Evolutionary conservation across 2,797 vertebrate species (phyloP).

Genomic region (Falco novaeseelandiae): DNA sequence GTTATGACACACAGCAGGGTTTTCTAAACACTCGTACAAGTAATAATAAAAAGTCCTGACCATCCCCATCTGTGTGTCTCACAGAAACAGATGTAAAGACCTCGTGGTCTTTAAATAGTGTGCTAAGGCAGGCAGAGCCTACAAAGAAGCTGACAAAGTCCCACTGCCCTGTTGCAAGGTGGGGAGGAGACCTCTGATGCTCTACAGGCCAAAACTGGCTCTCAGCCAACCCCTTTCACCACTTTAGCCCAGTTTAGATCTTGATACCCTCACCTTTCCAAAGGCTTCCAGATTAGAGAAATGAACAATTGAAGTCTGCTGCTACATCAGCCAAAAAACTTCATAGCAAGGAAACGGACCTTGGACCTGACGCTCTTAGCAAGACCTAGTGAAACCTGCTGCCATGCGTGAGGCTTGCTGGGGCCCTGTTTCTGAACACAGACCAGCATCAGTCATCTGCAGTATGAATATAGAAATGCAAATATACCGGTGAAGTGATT

Average conservation of each 20-base stretch:
- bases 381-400: neutral
- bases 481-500: neutral
- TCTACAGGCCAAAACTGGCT: neutral
- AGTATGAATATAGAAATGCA: neutral
- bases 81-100: neutral
- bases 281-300: neutral
- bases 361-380: neutral
- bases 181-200: neutral
- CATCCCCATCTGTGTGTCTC: neutral
- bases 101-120: neutral
- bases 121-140: neutral
- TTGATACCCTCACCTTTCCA: neutral
- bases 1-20: neutral
- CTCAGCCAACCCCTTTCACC: neutral
- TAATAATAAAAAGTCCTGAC: neutral
- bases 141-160: neutral
- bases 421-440: neutral
- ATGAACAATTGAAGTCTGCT: neutral
- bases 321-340: neutral
- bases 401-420: rapidly evolving
- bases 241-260: neutral
- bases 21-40: neutral
- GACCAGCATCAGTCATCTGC: neutral
- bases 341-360: neutral
- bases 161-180: rapidly evolving